Evolutionary conservation across 2,113 vertebrate species (phyloP).

Genomic region (Microcebus griseorufus): DNA sequence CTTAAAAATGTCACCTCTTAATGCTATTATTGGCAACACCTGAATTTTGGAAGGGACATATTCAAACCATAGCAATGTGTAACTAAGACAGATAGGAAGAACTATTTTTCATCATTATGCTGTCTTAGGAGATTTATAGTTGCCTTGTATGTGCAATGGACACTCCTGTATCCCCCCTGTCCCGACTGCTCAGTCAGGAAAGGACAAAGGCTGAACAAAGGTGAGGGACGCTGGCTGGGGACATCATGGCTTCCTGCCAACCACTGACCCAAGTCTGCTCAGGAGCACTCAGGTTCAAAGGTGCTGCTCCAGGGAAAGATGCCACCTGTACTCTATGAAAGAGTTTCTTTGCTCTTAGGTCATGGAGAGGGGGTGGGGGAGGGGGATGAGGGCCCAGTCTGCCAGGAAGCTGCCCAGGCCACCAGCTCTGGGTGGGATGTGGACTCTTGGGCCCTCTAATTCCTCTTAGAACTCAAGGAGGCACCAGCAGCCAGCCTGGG

Average conservation of each 20-base stretch:
- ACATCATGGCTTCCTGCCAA: background rate
- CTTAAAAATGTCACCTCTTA: background rate
- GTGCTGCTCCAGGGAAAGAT: background rate
- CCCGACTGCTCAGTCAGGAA: background rate
- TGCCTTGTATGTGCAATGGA: accelerated
- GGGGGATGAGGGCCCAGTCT: background rate
- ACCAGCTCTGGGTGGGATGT: background rate
- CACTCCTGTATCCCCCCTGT: too few relatives aligned
- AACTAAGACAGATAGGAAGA: background rate
- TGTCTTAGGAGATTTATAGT: background rate
- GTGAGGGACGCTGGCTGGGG: background rate
- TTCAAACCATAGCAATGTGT: background rate
- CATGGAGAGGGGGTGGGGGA: too few relatives aligned
- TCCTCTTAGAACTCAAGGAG: background rate
- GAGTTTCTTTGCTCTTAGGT: background rate
- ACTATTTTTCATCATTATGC: background rate
- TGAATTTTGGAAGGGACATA: background rate
- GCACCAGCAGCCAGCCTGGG: background rate
- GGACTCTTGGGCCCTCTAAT: background rate
- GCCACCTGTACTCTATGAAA: background rate
- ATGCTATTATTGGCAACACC: background rate
- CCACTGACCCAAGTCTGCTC: background rate
- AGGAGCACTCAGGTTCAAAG: background rate
- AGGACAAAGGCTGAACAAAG: background rate
- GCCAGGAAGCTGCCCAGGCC: background rate